Evolutionary conservation across 2,888 invertebrate species (phyloP).

Genomic region (Lasioglossum lativentre): DNA sequence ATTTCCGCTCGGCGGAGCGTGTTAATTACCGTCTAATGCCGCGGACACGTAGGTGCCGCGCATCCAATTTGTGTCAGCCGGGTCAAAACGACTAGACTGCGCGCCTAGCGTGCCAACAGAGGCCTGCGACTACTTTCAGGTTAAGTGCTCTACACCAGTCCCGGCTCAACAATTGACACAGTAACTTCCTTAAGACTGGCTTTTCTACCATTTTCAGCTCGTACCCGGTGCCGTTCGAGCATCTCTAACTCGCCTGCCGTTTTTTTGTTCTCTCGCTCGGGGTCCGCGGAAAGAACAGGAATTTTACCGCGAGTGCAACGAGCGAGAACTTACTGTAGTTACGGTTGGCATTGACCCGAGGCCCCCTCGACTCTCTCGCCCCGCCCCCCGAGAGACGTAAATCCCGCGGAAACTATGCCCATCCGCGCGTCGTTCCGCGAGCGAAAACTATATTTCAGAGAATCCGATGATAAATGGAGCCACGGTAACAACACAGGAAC

Average conservation of each 20-base stretch:
- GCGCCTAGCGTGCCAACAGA: conserved; percentile 57
- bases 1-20: conserved; percentile 33
- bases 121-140: conserved; percentile 63
- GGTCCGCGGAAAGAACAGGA: background rate
- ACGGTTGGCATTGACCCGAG: background rate
- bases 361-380: background rate
- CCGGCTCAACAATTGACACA: conserved; percentile 68
- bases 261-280: no score
- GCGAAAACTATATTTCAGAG: background rate
- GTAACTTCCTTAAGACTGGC: conserved; percentile 61
- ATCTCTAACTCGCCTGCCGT: background rate
- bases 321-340: background rate
- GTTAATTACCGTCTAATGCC: conserved; percentile 62
- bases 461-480: background rate
- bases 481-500: background rate
- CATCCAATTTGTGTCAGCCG: conserved; percentile 66
- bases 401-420: background rate
- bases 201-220: conserved; percentile 50
- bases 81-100: conserved; percentile 67
- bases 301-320: background rate
- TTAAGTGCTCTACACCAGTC: conserved; percentile 59
- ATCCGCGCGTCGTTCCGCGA: background rate
- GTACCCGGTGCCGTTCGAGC: conserved; percentile 2
- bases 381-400: background rate
- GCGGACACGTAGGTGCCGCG: conserved; percentile 39